Evolutionary conservation across 2,888 invertebrate species (phyloP).

Genomic region (Podotricha telesiphe): DNA sequence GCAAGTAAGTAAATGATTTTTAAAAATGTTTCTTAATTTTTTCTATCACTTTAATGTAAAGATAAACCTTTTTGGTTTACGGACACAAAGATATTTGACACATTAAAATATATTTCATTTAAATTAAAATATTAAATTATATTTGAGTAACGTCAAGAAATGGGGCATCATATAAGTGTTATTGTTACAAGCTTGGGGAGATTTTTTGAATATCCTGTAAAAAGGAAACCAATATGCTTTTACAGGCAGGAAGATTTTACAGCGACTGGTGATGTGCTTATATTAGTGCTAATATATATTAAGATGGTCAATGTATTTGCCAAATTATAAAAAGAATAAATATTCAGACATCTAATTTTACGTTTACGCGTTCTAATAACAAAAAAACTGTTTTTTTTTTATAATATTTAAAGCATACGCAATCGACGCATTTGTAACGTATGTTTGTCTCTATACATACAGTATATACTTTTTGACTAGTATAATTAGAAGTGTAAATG

Average conservation of each 20-base stretch:
- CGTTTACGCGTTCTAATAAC: no score
- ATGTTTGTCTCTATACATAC: no score
- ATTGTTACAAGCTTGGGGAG: constrained; percentile 73
- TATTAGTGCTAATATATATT: no score
- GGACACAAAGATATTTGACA: background rate
- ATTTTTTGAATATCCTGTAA: constrained; percentile 83
- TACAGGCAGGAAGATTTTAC: constrained; percentile 83
- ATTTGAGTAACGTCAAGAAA: constrained; percentile 44
- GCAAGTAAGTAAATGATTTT: no score
- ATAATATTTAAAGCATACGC: no score
- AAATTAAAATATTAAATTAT: background rate
- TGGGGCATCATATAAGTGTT: constrained; percentile 77
- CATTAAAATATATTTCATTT: background rate
- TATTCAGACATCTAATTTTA: no score
- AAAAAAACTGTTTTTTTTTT: no score
- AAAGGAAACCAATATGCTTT: constrained; percentile 84
- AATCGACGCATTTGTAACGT: no score
- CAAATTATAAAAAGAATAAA: no score
- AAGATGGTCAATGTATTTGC: no score
- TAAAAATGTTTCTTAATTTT: background rate
- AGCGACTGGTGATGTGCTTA: constrained; percentile 70
- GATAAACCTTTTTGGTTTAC: background rate
- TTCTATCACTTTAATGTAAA: background rate
- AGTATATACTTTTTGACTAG: no score
- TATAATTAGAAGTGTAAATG: no score